Percentiles rank a stretch among this genome's conserved stretches.
Conservation (phyloP, 2,888 invertebrate genomes). For the Heteropelma amictum region DNA sequence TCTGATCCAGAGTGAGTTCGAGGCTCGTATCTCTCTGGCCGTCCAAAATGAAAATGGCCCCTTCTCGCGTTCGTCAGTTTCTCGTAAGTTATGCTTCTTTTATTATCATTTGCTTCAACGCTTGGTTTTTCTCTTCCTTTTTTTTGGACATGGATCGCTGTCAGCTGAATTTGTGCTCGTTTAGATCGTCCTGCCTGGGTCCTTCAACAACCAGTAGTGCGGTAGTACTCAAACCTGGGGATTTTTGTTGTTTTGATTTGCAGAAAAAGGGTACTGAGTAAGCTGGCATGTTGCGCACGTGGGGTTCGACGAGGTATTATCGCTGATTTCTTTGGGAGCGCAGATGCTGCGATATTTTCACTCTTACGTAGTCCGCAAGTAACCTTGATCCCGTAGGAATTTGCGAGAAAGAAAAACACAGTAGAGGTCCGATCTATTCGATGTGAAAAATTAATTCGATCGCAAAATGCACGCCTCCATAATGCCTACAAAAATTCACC, state of each 20-base stretch:
- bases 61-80: constrained; percentile 76
- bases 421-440: too few species aligned
- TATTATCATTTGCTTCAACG: constrained; percentile 78
- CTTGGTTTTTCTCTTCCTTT: constrained; percentile 55
- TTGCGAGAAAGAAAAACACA: too few species aligned
- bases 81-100: constrained; percentile 79
- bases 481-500: too few species aligned
- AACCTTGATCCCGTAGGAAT: too few species aligned
- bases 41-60: constrained; percentile 70
- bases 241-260: neutral
- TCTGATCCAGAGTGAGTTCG: constrained; percentile 75
- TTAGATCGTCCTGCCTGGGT: constrained; percentile 17
- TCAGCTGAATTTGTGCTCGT: constrained; percentile 55
- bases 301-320: neutral
- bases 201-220: constrained; percentile 48
- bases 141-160: constrained; percentile 41
- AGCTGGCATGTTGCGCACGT: constrained; percentile 45
- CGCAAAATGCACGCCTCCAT: too few species aligned
- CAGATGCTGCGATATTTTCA: neutral
- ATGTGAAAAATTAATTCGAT: too few species aligned
- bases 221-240: constrained; percentile 42
- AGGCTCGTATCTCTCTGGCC: constrained; percentile 67
- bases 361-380: too few species aligned
- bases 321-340: neutral
- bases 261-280: neutral